These are phyloP conservation scores for Monoplex corrugatus DNA, from an alignment of 2,888 invertebrate species.

Conservation along the genomic window DNA sequence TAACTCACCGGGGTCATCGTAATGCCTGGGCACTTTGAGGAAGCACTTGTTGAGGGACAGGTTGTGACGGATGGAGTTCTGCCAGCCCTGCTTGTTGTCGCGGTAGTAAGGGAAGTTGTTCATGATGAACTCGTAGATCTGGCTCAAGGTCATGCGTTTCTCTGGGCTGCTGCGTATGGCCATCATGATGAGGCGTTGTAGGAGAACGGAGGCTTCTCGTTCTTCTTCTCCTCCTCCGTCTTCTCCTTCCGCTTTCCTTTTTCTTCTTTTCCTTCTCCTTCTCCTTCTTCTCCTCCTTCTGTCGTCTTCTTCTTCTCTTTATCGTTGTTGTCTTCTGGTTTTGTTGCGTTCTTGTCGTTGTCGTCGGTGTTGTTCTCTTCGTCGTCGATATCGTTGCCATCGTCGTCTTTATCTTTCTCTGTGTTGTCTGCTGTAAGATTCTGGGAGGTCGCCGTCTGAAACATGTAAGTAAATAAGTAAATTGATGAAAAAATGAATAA, in stretches of 20 bases:
- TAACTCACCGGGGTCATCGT: conserved; percentile 97
- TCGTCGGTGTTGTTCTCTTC: not conserved
- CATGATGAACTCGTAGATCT: conserved; percentile 99
- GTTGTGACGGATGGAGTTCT: conserved; percentile 99
- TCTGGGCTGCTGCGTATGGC: conserved; percentile 97
- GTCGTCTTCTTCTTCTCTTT: not conserved
- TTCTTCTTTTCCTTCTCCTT: conserved; percentile 42
- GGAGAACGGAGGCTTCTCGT: conserved; percentile 94
- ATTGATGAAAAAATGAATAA: too few relatives aligned
- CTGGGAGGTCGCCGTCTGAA: too few relatives aligned
- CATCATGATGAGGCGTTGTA: conserved; percentile 99
- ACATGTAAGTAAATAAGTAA: too few relatives aligned
- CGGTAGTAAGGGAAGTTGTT: conserved; percentile 83
- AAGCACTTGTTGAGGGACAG: conserved; percentile 98
- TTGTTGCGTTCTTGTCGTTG: not conserved
- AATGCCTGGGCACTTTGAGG: conserved; percentile 92
- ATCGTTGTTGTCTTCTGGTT: not conserved
- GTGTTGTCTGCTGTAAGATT: too few relatives aligned
- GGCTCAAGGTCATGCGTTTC: conserved; percentile 95
- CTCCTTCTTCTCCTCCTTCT: not conserved
- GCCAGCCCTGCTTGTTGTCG: conserved; percentile 93
- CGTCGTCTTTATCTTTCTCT: too few relatives aligned
- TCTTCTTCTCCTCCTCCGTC: conserved; percentile 59
- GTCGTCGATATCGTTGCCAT: not conserved
- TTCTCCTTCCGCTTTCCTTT: conserved; percentile 38